Conservation (phyloP, 2,113 vertebrate species). For the Periophthalmodon schlosseri region DNA sequence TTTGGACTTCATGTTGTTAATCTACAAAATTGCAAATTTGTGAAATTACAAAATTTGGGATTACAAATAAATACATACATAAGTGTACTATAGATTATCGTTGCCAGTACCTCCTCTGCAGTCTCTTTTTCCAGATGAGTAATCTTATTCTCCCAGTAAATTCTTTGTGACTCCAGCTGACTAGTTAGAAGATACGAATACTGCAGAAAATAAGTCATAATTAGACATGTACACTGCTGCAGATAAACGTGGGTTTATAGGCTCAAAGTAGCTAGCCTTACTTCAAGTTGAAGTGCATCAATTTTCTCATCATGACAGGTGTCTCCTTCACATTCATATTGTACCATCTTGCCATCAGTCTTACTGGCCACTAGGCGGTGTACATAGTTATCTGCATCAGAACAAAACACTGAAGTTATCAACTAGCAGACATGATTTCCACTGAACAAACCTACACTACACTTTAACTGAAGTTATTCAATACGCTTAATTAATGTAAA, state of each 20-base stretch:
- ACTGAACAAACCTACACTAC: not conserved
- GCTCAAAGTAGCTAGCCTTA: constrained; percentile 22
- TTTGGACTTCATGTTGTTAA: constrained; percentile 98
- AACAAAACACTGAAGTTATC: not conserved
- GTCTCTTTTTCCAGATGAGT: constrained; percentile 96
- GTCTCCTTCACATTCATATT: constrained; percentile 98
- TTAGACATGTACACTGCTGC: not conserved
- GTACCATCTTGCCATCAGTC: constrained; percentile 96
- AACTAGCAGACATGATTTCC: not conserved
- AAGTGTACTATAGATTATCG: not conserved
- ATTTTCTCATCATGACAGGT: constrained; percentile 97
- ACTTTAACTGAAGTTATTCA: not conserved
- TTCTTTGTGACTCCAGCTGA: constrained; percentile 95
- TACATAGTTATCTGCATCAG: constrained; percentile 91
- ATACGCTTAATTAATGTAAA: not conserved
- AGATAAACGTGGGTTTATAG: not conserved
- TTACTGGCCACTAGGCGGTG: constrained; percentile 97
- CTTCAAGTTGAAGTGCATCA: constrained; percentile 94
- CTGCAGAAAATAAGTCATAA: constrained; percentile 60
- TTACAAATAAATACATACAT: not conserved
- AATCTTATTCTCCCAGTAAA: constrained; percentile 99
- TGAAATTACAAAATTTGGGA: not conserved
- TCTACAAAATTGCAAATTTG: constrained; percentile 72
- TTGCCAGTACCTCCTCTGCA: constrained; percentile 84
- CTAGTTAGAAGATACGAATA: constrained; percentile 97